These are phyloP conservation scores for Tetanocera ferruginea DNA, from an alignment of 2,888 invertebrate genomes.

Conservation along the genomic window DNA sequence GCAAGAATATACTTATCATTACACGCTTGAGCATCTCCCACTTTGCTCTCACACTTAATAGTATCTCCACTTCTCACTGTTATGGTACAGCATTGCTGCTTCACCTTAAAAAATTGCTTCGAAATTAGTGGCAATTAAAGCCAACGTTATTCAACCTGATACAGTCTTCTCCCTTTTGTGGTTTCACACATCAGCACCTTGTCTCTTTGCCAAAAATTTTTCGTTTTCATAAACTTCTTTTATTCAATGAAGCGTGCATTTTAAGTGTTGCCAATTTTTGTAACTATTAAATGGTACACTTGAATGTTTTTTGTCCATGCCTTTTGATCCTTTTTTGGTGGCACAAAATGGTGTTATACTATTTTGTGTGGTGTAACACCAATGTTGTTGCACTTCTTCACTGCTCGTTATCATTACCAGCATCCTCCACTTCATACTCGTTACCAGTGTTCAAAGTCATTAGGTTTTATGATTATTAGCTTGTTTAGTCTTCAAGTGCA, in stretches of 20 bases:
- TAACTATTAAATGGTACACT: slow-evolving; percentile 40
- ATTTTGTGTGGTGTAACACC: not conserved
- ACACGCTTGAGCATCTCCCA: not conserved
- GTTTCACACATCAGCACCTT: slow-evolving; percentile 47
- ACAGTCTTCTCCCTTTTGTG: slow-evolving; percentile 22
- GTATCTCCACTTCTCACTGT: not conserved
- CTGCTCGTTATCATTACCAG: slow-evolving; percentile 33
- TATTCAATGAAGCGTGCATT: slow-evolving; percentile 56
- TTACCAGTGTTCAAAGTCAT: slow-evolving; percentile 56
- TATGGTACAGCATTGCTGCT: not conserved
- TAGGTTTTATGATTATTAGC: slow-evolving; percentile 68
- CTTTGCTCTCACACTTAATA: not conserved
- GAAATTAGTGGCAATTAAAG: slow-evolving; percentile 6
- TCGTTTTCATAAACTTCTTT: not conserved
- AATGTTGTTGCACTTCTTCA: slow-evolving; percentile 11
- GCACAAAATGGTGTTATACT: slow-evolving; percentile 11
- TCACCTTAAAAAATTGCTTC: slow-evolving; percentile 17
- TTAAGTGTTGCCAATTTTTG: slow-evolving; percentile 47
- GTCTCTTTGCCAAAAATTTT: not conserved
- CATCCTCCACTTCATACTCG: slow-evolving; percentile 35
- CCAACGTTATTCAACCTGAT: not conserved
- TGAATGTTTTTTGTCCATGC: not conserved
- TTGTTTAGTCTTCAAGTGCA: slow-evolving; percentile 56
- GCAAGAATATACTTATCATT: not conserved
- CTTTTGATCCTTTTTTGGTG: not conserved